Percentiles rank a stretch among this genome's conserved stretches.
phyloP scores from a whole-genome alignment of 2,888 invertebrate species.

The Willowsia nigromaculata region DNA sequence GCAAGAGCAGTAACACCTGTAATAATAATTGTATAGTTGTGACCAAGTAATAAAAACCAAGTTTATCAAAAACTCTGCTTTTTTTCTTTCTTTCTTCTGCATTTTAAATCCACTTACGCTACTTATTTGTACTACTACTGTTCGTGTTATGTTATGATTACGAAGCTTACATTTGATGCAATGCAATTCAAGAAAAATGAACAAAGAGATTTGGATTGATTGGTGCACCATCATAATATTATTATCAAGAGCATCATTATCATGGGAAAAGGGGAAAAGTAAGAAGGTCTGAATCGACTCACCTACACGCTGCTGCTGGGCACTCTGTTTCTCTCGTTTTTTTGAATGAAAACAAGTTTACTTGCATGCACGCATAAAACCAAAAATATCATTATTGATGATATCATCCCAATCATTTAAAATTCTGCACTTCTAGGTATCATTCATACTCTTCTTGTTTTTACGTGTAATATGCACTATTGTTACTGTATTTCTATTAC shows the following conservation, averaged over 20 bases:
- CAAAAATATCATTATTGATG: conserved; percentile 21
- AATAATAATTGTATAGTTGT: conserved; percentile 11
- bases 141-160: background rate
- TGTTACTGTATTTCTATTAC: conserved; percentile 17
- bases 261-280: conserved; percentile 53
- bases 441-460: conserved; percentile 11
- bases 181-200: too few relatives aligned
- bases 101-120: conserved; percentile 3
- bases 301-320: too few relatives aligned
- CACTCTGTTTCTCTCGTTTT: background rate
- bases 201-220: conserved; percentile 30
- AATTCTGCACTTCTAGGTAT: background rate
- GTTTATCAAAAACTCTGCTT: conserved; percentile 22
- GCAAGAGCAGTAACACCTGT: background rate
- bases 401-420: background rate
- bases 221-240: background rate
- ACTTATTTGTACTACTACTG: background rate
- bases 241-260: conserved; percentile 7
- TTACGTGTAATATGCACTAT: conserved; percentile 10
- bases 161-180: background rate
- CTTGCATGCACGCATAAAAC: conserved; percentile 9
- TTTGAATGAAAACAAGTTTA: conserved; percentile 62
- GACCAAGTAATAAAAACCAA: conserved; percentile 49
- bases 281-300: conserved; percentile 17
- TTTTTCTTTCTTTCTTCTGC: background rate